A percentile compares a stretch with the other conserved stretches of the same genome.
phyloP scores from a whole-genome alignment of 2,888 invertebrate species.

The Syritta pipiens region DNA sequence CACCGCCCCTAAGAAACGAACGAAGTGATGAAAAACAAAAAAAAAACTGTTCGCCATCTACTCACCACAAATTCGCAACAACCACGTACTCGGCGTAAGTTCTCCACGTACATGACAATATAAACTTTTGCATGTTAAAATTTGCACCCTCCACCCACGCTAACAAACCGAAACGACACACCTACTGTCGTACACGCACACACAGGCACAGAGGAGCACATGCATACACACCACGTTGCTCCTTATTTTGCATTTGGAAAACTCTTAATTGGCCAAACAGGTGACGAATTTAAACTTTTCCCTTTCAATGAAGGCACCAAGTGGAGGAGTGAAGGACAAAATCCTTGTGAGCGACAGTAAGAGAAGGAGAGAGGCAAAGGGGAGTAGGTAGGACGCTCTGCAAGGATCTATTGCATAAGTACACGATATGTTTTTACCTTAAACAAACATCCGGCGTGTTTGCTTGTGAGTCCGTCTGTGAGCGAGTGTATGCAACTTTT shows the following conservation, averaged over 20 bases:
- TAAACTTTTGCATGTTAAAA: constrained; percentile 66
- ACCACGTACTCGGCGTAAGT: constrained; percentile 66
- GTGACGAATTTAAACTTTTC: constrained; percentile 69
- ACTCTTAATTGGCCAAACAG: constrained; percentile 70
- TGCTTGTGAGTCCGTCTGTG: constrained; percentile 51
- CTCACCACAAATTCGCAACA: constrained; percentile 59
- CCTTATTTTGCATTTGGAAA: constrained; percentile 65
- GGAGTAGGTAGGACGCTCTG: neutral
- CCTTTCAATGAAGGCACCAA: constrained; percentile 41
- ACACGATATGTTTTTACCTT: constrained; percentile 66
- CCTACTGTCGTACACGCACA: neutral
- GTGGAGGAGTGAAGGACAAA: neutral
- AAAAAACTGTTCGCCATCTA: constrained; percentile 15
- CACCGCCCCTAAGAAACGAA: neutral
- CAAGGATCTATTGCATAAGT: constrained; percentile 59
- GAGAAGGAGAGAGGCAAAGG: neutral
- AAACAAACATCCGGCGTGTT: constrained; percentile 67
- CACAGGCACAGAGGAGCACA: neutral
- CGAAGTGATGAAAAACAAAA: constrained; percentile 3
- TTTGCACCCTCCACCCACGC: constrained; percentile 15
- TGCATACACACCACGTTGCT: constrained; percentile 24
- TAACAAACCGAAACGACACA: constrained; percentile 34
- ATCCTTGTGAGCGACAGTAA: constrained; percentile 13
- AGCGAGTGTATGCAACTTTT: constrained; percentile 12
- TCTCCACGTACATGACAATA: constrained; percentile 69